Base-by-base conservation (phyloP, 2,888 invertebrate genomes). In the Harmothoe impar region DNA sequence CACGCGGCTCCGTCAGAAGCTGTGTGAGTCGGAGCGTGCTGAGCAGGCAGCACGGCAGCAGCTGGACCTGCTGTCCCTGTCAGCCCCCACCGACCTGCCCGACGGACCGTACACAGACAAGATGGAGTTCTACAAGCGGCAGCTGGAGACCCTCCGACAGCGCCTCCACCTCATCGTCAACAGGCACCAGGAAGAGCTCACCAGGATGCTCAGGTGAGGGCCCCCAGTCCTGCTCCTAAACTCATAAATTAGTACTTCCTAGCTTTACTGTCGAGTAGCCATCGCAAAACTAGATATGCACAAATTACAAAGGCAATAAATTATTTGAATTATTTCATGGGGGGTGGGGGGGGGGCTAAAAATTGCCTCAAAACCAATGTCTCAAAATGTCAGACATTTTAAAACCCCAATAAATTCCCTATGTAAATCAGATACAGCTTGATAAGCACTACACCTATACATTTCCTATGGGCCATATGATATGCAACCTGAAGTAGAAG, bases 121-220 rank as follows among this genome's bases (percentile, higher is more conserved):
- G 52, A 78, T 54, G 56, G 56, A 81, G 81, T 90, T 78, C 52
- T 84, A 90, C 84, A 84, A 72, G 23, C 85, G 51, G n/a, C 94
- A 94, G 92, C 92, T 94, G 85, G 94, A 94, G 91, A 92, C 93
- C 23, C 92, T 94, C 35, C 93, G 94, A 89, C 94, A 94, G 91
- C 93, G 94, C 90, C 92, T 94, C 62, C 94, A 94, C 29, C 93
- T 93, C 77, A 92, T 94, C n/a, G 91, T 93, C 35, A 91, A 94
- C 29, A 90, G 93, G 31, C 93, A 93, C 89, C 93, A 94, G 89
- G 94, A 94, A 90, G 93, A 94, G 91, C 51, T 91, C 89, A 56
- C 91, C 0, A 43, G 72, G 52, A 52, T 89, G 72, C 91, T 92
- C 72, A 91, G 92, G 93, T 93, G 91, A 77, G 92, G 20, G 3